phyloP scores from a whole-genome alignment of 2,888 invertebrate species.

The Callinectes sapidus region DNA sequence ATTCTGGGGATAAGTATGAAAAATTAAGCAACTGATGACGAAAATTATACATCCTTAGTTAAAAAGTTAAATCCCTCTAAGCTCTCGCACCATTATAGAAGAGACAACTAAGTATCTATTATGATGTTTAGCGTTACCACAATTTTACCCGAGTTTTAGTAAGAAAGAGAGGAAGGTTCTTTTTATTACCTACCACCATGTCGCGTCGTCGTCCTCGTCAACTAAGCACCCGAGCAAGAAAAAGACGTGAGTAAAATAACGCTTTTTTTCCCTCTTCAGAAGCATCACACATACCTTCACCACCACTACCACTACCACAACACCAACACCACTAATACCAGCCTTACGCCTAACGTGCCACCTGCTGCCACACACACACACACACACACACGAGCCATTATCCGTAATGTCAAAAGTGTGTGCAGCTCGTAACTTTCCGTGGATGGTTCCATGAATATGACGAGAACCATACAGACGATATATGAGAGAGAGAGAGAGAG shows the following conservation, averaged over 20 bases:
- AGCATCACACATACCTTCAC: neutral
- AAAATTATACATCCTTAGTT: neutral
- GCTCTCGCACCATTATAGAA: no score
- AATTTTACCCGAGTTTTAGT: neutral
- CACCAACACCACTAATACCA: neutral
- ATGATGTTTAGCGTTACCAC: no score
- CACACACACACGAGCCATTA: neutral
- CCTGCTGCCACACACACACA: neutral
- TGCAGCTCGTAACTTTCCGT: neutral
- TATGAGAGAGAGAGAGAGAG: neutral
- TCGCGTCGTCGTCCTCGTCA: neutral
- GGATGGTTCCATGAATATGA: constrained; percentile 1
- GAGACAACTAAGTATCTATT: no score
- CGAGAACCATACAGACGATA: neutral
- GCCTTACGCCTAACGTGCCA: neutral
- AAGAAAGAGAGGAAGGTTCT: neutral
- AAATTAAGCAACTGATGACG: neutral
- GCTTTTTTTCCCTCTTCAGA: no score
- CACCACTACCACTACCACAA: neutral
- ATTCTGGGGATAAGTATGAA: neutral
- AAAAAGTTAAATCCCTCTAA: neutral
- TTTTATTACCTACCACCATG: neutral
- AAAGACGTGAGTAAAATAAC: neutral
- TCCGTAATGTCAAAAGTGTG: neutral
- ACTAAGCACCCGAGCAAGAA: neutral